Evolutionary conservation across 2,888 invertebrate genomes (phyloP), one percentile per base, ranked within the genome.

Genomic region (Machimus atricapillus): DNA sequence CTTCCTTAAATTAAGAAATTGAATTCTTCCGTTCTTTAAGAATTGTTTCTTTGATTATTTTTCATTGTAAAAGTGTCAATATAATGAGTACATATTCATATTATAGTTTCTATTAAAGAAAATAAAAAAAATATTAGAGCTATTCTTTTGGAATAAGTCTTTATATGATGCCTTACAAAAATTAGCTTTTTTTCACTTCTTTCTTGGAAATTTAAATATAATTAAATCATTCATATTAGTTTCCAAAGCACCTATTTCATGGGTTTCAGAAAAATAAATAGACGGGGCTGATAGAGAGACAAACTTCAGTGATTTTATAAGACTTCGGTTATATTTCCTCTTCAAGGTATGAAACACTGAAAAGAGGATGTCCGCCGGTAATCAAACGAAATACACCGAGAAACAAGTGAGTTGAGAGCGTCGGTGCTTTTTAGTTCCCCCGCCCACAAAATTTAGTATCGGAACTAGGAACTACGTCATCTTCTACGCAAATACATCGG

Each of bases 391-490:
- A 43, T 27, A 78, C 23, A 19, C 27, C 43, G 43, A 78, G 1
- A 34, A 19, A 12, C 23, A 52, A n/a, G 58, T 7, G 58, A 43
- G 14, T 43, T 43, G 9, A 27, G 12, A 66, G 66, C 19, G 66
- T 23, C 66, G 27, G 1, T 66, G 23, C 12, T 27, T 23, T 66
- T 23, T 23, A 9, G 8, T n/a, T 23, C 40, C 40, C 43, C 78
- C 78, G 78, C 78, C 78, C 78, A 78, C 78, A 78, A 43, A n/a
- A 43, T n/a, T 19, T 27, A 23, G 14, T 23, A 78, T 78, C 23
- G 23, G 6, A 78, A 43, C 78, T 78, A 78, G 46, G 6, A 78
- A 23, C 78, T 78, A 78, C 78, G 78, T 78, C 78, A 78, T 78
- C 78, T 78, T 78, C 23, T 46, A 23, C 43, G 46, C 78, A 78